A percentile compares a stretch with the other conserved stretches of the same genome.
These are phyloP conservation scores for Apis florea DNA, from an alignment of 1,140 invertebrate genomes.

Conservation along the genomic window DNA sequence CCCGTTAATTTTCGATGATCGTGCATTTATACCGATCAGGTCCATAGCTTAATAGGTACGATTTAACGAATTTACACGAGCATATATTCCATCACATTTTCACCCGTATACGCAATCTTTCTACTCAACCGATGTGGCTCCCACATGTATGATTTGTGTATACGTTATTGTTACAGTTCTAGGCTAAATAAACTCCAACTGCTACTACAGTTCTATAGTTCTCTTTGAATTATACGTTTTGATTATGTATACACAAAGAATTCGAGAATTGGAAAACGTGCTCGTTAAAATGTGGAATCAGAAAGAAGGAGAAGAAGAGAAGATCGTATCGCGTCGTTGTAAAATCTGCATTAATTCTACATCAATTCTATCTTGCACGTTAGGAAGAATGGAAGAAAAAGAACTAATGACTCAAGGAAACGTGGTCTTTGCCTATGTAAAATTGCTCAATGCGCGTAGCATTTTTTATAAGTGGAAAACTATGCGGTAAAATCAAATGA, in stretches of 20 bases:
- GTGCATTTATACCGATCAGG: not conserved
- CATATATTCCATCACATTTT: not conserved
- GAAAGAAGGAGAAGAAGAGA: not conserved
- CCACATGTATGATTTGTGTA: no score
- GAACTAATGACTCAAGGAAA: constrained; percentile 34
- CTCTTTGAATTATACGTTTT: not conserved
- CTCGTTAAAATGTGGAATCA: not conserved
- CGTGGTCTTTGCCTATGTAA: constrained; percentile 20
- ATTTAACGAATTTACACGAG: not conserved
- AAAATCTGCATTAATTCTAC: constrained; percentile 51
- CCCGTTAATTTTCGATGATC: constrained; percentile 40
- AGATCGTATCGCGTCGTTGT: not conserved
- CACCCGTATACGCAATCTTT: not conserved
- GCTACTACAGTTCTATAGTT: not conserved
- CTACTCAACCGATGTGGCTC: no score
- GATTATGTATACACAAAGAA: not conserved
- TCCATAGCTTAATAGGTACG: not conserved
- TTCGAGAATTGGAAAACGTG: constrained; percentile 3
- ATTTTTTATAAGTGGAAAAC: not conserved
- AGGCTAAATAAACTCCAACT: not conserved
- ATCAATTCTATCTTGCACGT: constrained; percentile 14
- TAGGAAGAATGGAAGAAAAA: not conserved
- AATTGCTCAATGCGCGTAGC: not conserved
- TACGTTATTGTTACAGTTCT: not conserved
- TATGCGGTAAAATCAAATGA: no score